Evolutionary conservation across 2,888 invertebrate genomes (phyloP), one percentile per base, ranked within the genome.

Genomic region (Fissipunctia ypsillon): DNA sequence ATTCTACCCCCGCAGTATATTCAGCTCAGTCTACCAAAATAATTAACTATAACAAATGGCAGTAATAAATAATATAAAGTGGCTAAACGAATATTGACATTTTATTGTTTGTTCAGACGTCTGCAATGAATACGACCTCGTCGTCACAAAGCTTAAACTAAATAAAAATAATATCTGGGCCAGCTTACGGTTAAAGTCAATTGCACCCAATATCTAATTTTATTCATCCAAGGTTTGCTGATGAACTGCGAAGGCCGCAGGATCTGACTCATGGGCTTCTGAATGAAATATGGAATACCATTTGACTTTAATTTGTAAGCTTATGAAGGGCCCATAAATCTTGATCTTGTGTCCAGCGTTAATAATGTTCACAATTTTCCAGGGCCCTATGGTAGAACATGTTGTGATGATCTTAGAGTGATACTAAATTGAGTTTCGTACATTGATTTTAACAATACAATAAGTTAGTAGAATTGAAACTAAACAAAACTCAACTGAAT

Each of bases 21-120:
- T 52, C 38, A 77, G 45, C 54, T 68, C 22, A 63, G 38, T 43
- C 43, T 12, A 43, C 28, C 45, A 43, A 66, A 54, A 68, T 61
- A 4, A 82, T 59, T 56, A 65, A 68, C 56, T 12, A 31, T 45
- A 41, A 69, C 59, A 59, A 66, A 72, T n/a, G 61, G 3, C 69
- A 25, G 67, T 76, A 69, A 65, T 73, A 79, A 72, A 76, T 66
- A 76, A 76, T 41, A 83, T 81, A 67, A 80, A 81, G 87, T 84
- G 84, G 80, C 78, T 85, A 72, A 85, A 83, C 85, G 78, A 85
- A 88, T 89, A 89, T 91, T 88, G 85, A 85, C 84, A 86, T 81
- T 86, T 88, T 85, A 91, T 87, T 88, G 89, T 78, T 72, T 76
- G 60, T 25, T 38, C 82, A 85, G 84, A 81, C 84, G 78, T 41